These are phyloP conservation scores for Harpagoxenus sublaevis DNA, from an alignment of 2,888 invertebrate species.

Conservation along the genomic window DNA sequence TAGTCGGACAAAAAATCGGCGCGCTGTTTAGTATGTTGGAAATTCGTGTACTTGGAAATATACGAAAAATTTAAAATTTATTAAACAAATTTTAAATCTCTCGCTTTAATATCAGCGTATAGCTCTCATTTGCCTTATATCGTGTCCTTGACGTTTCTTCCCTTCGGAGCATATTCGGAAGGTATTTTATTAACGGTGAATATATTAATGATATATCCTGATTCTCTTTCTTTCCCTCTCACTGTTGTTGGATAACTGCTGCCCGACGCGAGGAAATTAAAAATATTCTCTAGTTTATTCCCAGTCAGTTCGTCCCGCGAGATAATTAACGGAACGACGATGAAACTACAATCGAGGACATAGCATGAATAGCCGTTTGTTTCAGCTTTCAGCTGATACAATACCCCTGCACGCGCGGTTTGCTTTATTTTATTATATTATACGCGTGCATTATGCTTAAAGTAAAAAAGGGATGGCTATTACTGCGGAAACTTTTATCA, in stretches of 20 bases:
- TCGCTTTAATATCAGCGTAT: too few species aligned
- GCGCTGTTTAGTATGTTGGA: too few species aligned
- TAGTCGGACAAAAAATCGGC: too few species aligned
- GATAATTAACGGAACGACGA: constrained; percentile 7
- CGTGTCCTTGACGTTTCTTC: constrained; percentile 6
- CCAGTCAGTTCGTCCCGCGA: constrained; percentile 1
- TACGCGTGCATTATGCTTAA: constrained; percentile 3
- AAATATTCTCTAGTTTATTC: neutral
- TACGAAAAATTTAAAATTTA: too few species aligned
- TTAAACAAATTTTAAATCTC: too few species aligned
- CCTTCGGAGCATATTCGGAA: constrained; percentile 13
- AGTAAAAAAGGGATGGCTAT: neutral
- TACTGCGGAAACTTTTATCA: constrained; percentile 1
- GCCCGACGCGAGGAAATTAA: neutral
- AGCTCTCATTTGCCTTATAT: too few species aligned
- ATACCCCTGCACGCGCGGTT: neutral
- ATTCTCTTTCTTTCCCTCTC: neutral
- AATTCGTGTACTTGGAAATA: too few species aligned
- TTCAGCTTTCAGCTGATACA: constrained; percentile 8
- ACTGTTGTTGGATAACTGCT: neutral
- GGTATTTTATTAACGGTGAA: constrained; percentile 68
- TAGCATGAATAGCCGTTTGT: constrained; percentile 19
- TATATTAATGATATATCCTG: too few species aligned
- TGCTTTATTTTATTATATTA: constrained; percentile 12
- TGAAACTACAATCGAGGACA: neutral